Conservation (phyloP, 2,797 vertebrate species). For the Sylvia borin region DNA sequence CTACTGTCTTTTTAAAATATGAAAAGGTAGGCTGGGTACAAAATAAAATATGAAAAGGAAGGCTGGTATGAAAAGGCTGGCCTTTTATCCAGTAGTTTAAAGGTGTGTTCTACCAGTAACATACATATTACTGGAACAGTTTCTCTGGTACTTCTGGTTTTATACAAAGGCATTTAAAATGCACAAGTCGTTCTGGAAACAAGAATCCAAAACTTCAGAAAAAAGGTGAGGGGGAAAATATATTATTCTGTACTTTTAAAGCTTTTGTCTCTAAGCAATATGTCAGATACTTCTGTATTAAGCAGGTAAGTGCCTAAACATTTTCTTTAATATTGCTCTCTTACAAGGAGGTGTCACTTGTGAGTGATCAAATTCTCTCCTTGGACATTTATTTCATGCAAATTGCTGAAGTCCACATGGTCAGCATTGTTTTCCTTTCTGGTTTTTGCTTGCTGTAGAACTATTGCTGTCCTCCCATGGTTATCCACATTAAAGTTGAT, state of each 20-base stretch:
- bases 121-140: not conserved
- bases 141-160: not conserved
- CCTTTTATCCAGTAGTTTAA: not conserved
- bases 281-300: not conserved
- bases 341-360: not conserved
- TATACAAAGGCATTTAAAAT: not conserved
- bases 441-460: conserved; percentile 53
- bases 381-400: conserved; percentile 23
- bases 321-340: not conserved
- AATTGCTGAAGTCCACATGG: not conserved
- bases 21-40: not conserved
- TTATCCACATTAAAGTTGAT: conserved; percentile 64
- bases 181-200: not conserved
- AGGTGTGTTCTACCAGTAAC: not conserved
- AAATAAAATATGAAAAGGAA: not conserved
- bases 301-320: not conserved
- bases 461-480: conserved; percentile 1
- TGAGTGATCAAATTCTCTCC: not conserved
- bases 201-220: not conserved
- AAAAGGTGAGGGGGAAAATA: not conserved
- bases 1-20: not conserved
- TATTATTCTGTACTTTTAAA: not conserved
- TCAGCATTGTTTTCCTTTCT: conserved; percentile 20
- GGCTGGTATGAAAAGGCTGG: not conserved
- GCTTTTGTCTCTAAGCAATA: not conserved